A percentile compares a stretch with the other conserved stretches of the same genome.
Conservation (phyloP, 2,113 vertebrate genomes). For the Mormyrus lacerda region DNA sequence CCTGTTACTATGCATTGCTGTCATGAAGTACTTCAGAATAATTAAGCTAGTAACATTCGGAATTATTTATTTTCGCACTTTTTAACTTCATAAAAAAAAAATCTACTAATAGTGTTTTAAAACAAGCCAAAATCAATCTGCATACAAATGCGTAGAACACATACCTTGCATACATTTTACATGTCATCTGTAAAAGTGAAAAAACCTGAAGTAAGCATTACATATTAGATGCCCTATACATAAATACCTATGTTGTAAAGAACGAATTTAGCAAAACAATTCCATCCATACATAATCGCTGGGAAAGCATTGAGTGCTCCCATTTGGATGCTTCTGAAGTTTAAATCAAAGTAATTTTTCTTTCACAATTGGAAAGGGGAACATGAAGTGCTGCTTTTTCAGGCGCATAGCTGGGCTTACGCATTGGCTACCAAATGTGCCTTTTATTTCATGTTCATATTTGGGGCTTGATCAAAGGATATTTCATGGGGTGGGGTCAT, state of each 20-base stretch:
- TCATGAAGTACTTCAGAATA: not conserved
- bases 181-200: not conserved
- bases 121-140: not conserved
- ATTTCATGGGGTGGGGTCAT: slow-evolving; percentile 33
- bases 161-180: not conserved
- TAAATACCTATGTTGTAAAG: not conserved
- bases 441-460: slow-evolving; percentile 45
- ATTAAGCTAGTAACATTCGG: not conserved
- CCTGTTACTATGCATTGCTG: not conserved
- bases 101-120: not conserved
- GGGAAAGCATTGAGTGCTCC: not conserved
- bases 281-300: not conserved
- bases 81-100: not conserved
- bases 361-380: not conserved
- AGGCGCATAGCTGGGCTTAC: not conserved
- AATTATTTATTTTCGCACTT: not conserved
- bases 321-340: not conserved
- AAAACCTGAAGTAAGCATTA: not conserved
- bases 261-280: not conserved
- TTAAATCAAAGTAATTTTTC: not conserved
- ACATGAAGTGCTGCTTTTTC: not conserved
- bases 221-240: not conserved
- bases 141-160: too few relatives aligned
- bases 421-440: slow-evolving; percentile 5
- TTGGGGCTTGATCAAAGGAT: slow-evolving; percentile 31